Evolutionary conservation across 2,888 invertebrate genomes (phyloP).

Genomic region (Cataglyphis albicans): DNA sequence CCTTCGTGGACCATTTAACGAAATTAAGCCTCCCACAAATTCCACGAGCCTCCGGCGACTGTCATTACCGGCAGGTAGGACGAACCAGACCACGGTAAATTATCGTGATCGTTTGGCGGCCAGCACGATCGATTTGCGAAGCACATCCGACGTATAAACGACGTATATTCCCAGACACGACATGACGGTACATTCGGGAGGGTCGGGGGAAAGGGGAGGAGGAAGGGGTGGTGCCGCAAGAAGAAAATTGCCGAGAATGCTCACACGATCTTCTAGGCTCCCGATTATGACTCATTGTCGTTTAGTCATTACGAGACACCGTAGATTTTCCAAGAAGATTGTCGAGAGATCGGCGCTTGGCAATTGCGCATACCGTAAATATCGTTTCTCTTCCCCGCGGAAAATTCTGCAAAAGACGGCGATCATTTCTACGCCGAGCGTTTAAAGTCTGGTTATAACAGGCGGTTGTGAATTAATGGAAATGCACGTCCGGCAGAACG

Average conservation of each 20-base stretch:
- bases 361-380: slow-evolving; percentile 11
- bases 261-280: background rate
- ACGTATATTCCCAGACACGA: slow-evolving; percentile 24
- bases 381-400: slow-evolving; percentile 30
- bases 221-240: background rate
- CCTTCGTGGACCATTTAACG: slow-evolving; percentile 33
- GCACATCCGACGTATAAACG: slow-evolving; percentile 22
- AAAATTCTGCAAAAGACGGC: slow-evolving; percentile 57
- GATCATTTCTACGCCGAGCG: slow-evolving; percentile 42
- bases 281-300: slow-evolving; percentile 42
- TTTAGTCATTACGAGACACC: slow-evolving; percentile 27
- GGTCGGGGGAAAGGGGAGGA: too few relatives aligned
- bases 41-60: slow-evolving; percentile 68
- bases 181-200: background rate
- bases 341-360: background rate
- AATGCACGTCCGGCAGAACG: slow-evolving; percentile 68
- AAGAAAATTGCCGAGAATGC: slow-evolving; percentile 47
- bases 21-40: slow-evolving; percentile 79
- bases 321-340: slow-evolving; percentile 8
- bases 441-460: slow-evolving; percentile 70
- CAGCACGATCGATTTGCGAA: slow-evolving; percentile 47
- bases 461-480: slow-evolving; percentile 71
- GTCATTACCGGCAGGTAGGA: slow-evolving; percentile 72
- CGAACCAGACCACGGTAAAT: slow-evolving; percentile 73
- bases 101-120: slow-evolving; percentile 75